Evolutionary conservation across 2,888 invertebrate species (phyloP), one percentile per base, ranked within the genome.

Genomic region (Rapana venosa): DNA sequence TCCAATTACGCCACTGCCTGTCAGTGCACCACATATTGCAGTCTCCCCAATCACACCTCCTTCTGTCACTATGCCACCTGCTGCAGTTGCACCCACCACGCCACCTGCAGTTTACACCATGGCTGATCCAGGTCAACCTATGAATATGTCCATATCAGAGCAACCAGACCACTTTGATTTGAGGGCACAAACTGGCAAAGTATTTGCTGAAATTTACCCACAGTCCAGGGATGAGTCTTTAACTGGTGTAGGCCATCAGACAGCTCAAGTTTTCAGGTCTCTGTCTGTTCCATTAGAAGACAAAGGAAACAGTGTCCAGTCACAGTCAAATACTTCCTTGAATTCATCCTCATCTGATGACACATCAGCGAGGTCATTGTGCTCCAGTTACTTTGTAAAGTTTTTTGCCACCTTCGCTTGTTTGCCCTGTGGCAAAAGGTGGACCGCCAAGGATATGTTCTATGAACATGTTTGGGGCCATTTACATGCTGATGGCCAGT

Each of bases 401-500:
- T 83, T 47, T 22, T 30, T 36, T 36, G 22, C 5, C 15, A 83
- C 22, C 36, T 83, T 36, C 47, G 87, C 30, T 26, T 87, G 87
- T 56, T 58, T 87, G 2, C 56, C n/a, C 5, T 87, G 87, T 30
- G n/a, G 56, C 8, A 47, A 32, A 77, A 35, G 74, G 13, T 87
- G n/a, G 17, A 47, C 26, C n/a, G 32, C 56, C 0, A 79, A 87
- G 17, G 36, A 74, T 79, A n/a, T 32, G 17, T 87, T 87, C 20
- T 87, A 87, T 79, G 13, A 47, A 11, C 87, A 87, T 79, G 87
- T 79, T 2, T 87, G 87, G 87, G 30, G 30, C 58, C 87, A 87
- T 47, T n/a, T 74, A 47, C 87, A 87, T 30, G 47, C 77, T 6
- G 30, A 77, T 1, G 35, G 32, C 22, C 30, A 77, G n/a, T 17